Percentiles rank a stretch among this genome's conserved stretches.
phyloP scores from a whole-genome alignment of 2,113 vertebrate species.

The Nothocercus julius region DNA sequence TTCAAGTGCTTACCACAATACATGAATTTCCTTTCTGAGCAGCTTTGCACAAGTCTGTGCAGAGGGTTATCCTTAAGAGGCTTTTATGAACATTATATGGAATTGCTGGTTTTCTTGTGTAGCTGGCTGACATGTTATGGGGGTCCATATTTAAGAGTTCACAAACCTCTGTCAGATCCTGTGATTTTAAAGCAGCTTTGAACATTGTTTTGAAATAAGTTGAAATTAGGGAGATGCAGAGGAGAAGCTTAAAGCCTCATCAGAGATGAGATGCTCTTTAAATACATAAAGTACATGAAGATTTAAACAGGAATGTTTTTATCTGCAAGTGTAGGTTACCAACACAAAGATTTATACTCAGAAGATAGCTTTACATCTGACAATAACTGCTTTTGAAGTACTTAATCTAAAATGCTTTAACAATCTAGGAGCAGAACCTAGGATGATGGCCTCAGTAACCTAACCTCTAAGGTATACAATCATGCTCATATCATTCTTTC shows the following conservation, averaged over 20 bases:
- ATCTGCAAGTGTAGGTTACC: neutral
- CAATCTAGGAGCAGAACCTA: neutral
- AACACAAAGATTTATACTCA: neutral
- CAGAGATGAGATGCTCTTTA: neutral
- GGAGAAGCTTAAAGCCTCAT: neutral
- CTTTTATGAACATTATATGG: neutral
- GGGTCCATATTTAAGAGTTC: neutral
- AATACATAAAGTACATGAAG: neutral
- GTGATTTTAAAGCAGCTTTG: neutral
- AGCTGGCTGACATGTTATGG: neutral
- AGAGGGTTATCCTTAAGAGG: neutral
- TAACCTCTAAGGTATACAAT: neutral
- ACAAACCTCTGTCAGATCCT: neutral
- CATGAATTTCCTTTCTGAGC: neutral
- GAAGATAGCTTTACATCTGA: neutral
- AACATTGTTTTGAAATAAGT: neutral
- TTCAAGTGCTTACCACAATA: neutral
- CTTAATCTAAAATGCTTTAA: neutral
- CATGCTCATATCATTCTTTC: neutral
- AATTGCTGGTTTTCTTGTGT: neutral
- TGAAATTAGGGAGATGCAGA: neutral
- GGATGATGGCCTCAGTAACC: neutral
- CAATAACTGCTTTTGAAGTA: neutral
- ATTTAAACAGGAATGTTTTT: neutral
- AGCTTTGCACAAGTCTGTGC: neutral